Evolutionary conservation across 2,888 invertebrate genomes (phyloP).

Genomic region (Cerceris rybyensis): DNA sequence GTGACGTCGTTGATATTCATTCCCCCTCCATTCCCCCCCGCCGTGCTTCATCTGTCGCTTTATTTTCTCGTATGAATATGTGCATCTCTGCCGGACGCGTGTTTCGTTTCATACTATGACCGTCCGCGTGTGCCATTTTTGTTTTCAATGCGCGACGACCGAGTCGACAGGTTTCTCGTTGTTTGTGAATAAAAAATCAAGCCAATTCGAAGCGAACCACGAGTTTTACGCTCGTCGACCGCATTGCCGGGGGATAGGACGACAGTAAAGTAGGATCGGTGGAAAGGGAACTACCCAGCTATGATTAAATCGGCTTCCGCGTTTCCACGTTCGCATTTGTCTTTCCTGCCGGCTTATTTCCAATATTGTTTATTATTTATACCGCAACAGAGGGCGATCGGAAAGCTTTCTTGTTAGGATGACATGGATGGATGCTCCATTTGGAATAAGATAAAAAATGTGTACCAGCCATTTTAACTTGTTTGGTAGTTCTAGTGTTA

Average conservation of each 20-base stretch:
- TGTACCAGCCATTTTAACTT: too few relatives aligned
- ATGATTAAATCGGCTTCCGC: background rate
- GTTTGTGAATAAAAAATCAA: conserved; percentile 60
- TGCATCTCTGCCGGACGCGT: conserved; percentile 40
- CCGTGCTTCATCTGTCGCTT: conserved; percentile 8
- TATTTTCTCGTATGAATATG: conserved; percentile 61
- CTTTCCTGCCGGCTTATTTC: too few relatives aligned
- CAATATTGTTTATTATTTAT: too few relatives aligned
- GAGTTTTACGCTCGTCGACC: background rate
- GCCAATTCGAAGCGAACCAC: conserved; percentile 52
- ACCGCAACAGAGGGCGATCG: too few relatives aligned
- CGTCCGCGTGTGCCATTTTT: conserved; percentile 15
- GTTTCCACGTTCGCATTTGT: too few relatives aligned
- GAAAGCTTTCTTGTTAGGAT: too few relatives aligned
- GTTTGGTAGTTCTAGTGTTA: too few relatives aligned
- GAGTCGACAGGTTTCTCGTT: conserved; percentile 8
- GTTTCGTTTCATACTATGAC: conserved; percentile 35
- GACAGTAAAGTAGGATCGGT: background rate
- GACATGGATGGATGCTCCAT: too few relatives aligned
- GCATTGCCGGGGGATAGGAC: background rate
- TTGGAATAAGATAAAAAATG: too few relatives aligned
- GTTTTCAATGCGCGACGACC: conserved; percentile 28
- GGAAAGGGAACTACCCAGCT: background rate
- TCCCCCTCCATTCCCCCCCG: too few relatives aligned
- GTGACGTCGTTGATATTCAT: conserved; percentile 22